phyloP scores from a whole-genome alignment of 2,888 invertebrate genomes.

The Lasioglossum villosulum region DNA sequence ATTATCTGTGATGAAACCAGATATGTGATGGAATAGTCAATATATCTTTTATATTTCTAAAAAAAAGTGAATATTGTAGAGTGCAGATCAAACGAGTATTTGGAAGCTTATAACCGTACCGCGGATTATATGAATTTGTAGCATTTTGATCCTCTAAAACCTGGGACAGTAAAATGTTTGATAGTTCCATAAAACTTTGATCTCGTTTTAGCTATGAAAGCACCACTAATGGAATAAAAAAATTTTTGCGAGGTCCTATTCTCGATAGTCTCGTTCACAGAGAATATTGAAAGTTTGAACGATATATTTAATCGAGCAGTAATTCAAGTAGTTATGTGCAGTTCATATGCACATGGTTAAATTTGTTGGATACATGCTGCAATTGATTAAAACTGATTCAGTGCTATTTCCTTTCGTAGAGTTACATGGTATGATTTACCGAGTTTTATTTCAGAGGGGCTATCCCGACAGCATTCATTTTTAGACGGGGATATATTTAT shows the following conservation, averaged over 20 bases:
- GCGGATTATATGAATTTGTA: neutral
- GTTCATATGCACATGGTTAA: too few species aligned
- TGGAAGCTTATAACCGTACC: neutral
- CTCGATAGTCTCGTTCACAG: neutral
- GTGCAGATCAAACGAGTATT: neutral
- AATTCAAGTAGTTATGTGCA: too few species aligned
- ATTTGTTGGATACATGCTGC: neutral
- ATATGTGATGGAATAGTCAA: neutral
- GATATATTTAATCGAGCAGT: too few species aligned
- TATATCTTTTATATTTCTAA: neutral
- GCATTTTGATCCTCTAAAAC: neutral
- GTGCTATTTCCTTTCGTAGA: neutral
- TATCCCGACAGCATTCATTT: conserved; percentile 6
- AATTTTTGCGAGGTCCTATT: neutral
- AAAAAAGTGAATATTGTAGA: neutral
- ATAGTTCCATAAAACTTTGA: neutral
- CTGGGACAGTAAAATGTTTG: neutral
- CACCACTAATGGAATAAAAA: neutral
- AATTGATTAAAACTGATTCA: neutral
- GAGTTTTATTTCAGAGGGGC: neutral
- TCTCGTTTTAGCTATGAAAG: neutral
- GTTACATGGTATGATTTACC: neutral
- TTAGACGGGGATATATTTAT: conserved; percentile 24
- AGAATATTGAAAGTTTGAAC: neutral
- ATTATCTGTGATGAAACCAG: too few species aligned